Percentiles rank a stretch among this genome's conserved stretches.
Evolutionary conservation across 2,797 vertebrate genomes (phyloP).

Genomic region (Sebastiscus albofasciatus): DNA sequence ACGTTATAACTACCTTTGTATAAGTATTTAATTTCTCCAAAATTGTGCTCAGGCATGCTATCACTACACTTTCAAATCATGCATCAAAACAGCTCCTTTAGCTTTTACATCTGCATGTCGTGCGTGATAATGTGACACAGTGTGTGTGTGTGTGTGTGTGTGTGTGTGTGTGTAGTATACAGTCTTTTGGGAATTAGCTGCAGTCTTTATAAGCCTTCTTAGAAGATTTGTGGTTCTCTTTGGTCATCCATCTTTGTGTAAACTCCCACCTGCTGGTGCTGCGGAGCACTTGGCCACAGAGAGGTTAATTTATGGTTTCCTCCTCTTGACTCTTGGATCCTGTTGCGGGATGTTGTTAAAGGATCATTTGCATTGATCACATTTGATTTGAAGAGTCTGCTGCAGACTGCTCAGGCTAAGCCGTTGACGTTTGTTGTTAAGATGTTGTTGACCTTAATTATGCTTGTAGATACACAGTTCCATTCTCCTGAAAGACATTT

Average conservation of each 20-base stretch:
- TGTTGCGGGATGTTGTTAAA: constrained; percentile 33
- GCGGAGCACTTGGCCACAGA: constrained; percentile 35
- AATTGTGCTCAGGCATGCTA: not conserved
- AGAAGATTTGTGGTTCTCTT: constrained; percentile 16
- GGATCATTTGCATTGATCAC: constrained; percentile 40
- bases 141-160: not conserved
- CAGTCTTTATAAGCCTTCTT: not conserved
- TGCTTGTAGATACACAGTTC: not conserved
- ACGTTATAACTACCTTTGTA: not conserved
- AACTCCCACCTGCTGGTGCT: constrained; percentile 18
- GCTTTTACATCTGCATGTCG: not conserved
- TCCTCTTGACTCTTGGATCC: constrained; percentile 24
- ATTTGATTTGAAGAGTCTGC: constrained; percentile 25
- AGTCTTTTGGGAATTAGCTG: not conserved
- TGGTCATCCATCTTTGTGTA: constrained; percentile 21
- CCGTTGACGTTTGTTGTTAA: not conserved
- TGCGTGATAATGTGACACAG: not conserved
- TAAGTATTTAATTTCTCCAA: not conserved
- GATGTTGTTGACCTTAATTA: not conserved
- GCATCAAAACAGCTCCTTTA: not conserved
- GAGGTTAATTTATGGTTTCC: constrained; percentile 37
- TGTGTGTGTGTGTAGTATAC: not conserved
- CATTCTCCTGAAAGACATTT: not conserved
- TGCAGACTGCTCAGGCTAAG: not conserved
- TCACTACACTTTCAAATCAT: not conserved